Evolutionary conservation across 2,797 vertebrate species (phyloP).

Genomic region (Poecilia gillii): DNA sequence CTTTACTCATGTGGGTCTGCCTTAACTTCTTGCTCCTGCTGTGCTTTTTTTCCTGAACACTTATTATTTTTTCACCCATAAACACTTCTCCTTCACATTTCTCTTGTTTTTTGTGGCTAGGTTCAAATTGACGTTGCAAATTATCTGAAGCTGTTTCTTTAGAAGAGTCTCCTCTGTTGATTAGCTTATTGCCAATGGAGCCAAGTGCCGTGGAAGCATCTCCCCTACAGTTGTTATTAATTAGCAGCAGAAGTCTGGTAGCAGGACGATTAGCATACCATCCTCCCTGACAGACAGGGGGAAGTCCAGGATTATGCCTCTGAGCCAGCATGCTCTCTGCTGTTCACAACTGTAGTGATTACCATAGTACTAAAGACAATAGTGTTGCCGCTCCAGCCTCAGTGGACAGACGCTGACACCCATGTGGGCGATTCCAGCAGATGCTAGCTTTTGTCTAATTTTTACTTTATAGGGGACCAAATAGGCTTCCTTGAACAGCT

Average conservation of each 20-base stretch:
- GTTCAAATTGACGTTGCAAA: conserved; percentile 37
- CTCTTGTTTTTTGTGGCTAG: conserved; percentile 17
- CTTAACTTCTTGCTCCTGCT: conserved; percentile 14
- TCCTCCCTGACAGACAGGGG: conserved; percentile 72
- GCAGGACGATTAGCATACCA: conserved; percentile 74
- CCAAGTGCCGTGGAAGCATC: conserved; percentile 74
- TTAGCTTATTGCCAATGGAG: conserved; percentile 73
- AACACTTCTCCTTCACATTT: background rate
- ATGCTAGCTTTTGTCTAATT: conserved; percentile 47
- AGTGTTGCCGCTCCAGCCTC: conserved; percentile 63
- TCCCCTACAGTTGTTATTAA: conserved; percentile 78
- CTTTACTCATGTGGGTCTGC: conserved; percentile 28
- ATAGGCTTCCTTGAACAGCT: too few species aligned
- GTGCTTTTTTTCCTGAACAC: background rate
- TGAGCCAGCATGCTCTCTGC: conserved; percentile 69
- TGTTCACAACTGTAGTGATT: conserved; percentile 67
- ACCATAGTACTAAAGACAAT: conserved; percentile 64
- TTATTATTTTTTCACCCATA: conserved; percentile 13
- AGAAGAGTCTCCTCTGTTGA: conserved; percentile 47
- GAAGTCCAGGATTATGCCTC: conserved; percentile 77
- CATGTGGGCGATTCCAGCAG: conserved; percentile 17
- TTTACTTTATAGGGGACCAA: conserved; percentile 8
- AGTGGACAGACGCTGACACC: conserved; percentile 30
- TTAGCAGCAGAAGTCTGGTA: conserved; percentile 76
- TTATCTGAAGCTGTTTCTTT: conserved; percentile 50